Evolutionary conservation across 2,888 invertebrate species (phyloP).

Genomic region (Elysia crispata): DNA sequence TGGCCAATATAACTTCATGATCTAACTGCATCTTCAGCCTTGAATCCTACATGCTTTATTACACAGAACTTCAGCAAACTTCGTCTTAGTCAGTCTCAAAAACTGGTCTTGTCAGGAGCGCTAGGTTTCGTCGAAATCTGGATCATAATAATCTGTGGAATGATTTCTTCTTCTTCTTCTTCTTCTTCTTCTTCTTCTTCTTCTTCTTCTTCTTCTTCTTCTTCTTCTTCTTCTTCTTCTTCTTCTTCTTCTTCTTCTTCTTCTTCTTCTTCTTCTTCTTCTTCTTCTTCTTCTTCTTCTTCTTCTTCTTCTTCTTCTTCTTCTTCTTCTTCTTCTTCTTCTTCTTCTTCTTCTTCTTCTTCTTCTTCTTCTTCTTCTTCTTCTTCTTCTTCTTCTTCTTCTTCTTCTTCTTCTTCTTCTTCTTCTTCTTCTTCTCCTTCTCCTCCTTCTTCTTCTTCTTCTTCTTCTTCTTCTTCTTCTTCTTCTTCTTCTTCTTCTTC

Average conservation of each 20-base stretch:
- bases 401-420: background rate
- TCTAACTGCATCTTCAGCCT: too few species aligned
- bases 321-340: background rate
- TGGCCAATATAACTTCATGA: too few species aligned
- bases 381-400: slow-evolving; percentile 6
- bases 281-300: background rate
- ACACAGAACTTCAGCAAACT: too few species aligned
- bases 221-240: background rate
- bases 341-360: background rate
- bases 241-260: background rate
- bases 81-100: too few species aligned
- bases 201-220: background rate
- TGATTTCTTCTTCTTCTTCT: slow-evolving; percentile 5
- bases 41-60: too few species aligned
- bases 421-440: background rate
- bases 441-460: background rate
- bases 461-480: background rate
- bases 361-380: background rate
- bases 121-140: too few species aligned
- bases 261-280: background rate
- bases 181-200: background rate
- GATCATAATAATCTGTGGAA: too few species aligned
- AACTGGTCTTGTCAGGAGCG: too few species aligned
- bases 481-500: background rate
- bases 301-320: background rate